Conservation (phyloP, 2,888 invertebrate species). For the Erebia epiphron region DNA sequence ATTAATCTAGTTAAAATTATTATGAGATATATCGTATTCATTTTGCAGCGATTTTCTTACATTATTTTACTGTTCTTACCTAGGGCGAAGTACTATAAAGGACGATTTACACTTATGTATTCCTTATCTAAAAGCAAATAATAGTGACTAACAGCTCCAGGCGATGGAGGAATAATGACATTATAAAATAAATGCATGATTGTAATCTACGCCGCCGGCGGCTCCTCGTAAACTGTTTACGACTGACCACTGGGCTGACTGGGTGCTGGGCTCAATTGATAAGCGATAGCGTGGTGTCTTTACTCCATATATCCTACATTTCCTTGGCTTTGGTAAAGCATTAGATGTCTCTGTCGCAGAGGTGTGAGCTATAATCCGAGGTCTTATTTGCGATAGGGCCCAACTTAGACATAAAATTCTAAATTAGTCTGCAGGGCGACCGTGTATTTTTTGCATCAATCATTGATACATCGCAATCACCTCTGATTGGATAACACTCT, state of each 20-base stretch:
- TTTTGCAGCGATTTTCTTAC: no score
- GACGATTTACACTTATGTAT: constrained; percentile 11
- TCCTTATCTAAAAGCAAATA: constrained; percentile 25
- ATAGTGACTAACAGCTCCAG: constrained; percentile 42
- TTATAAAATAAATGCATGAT: constrained; percentile 80
- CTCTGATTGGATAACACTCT: no score
- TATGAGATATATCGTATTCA: no score
- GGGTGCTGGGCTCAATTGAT: not conserved
- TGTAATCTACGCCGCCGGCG: constrained; percentile 73
- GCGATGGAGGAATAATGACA: constrained; percentile 70
- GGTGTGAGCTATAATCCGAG: no score
- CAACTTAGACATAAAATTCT: no score
- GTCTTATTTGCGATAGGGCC: no score
- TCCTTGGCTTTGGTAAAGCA: not conserved
- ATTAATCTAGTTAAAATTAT: no score
- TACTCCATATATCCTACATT: not conserved
- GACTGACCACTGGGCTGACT: constrained; percentile 47
- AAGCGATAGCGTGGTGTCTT: constrained; percentile 1
- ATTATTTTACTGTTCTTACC: no score
- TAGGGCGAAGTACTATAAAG: not conserved
- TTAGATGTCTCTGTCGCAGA: no score
- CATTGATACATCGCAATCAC: no score
- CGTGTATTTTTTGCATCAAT: no score
- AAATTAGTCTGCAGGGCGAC: no score
- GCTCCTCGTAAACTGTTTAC: constrained; percentile 78